Percentiles rank a stretch among this genome's conserved stretches.
phyloP scores from a whole-genome alignment of 2,113 vertebrate species.

The Rattus norvegicus region GRCr8 NC_086022.1:20568001-20568500 shows the following conservation, averaged over 20 bases:
- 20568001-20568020: no score
- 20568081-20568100: background rate
- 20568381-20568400: background rate
- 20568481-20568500: background rate
- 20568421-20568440: background rate
- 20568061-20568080: background rate
- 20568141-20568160: background rate
- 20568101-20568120: background rate
- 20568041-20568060: background rate
- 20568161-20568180: background rate
- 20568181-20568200: background rate
- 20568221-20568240: background rate
- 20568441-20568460: background rate
- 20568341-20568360: background rate
- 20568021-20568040: background rate
- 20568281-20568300: background rate
- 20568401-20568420: background rate
- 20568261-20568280: background rate
- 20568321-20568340: background rate
- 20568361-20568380: background rate
- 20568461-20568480: background rate
- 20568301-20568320: background rate
- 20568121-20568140: background rate
- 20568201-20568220: background rate
- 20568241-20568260: background rate